Evolutionary conservation across 92 coral and sea anemone species (phyloP).

Genomic region (Chrysogorgia sp.): DNA sequence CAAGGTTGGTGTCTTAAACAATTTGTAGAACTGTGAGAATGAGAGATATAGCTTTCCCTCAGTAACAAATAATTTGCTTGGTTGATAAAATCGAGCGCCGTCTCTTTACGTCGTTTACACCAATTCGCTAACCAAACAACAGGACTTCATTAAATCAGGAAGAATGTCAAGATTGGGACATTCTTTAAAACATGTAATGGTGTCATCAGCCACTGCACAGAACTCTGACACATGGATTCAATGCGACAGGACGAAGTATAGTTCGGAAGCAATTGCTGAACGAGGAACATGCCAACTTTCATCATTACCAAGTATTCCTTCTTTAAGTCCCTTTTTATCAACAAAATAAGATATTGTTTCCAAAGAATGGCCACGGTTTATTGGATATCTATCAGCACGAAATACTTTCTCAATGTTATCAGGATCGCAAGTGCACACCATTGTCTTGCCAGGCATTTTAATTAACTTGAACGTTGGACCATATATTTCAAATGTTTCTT

Average conservation of each 20-base stretch:
- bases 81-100: slow-evolving; percentile 58
- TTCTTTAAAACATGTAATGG: slow-evolving; percentile 46
- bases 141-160: not conserved
- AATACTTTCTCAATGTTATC: slow-evolving; percentile 64
- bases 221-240: slow-evolving; percentile 55
- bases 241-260: slow-evolving; percentile 65
- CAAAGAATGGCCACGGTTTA: slow-evolving; percentile 54
- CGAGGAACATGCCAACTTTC: slow-evolving; percentile 69
- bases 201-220: slow-evolving; percentile 55
- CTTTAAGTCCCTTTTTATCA: slow-evolving; percentile 39
- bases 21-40: slow-evolving; percentile 38
- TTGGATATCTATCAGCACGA: slow-evolving; percentile 67
- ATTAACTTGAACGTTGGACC: slow-evolving; percentile 7
- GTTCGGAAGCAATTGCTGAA: slow-evolving; percentile 60
- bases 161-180: slow-evolving; percentile 27
- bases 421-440: slow-evolving; percentile 64
- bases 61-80: slow-evolving; percentile 30
- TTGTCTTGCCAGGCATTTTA: not conserved
- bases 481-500: not conserved
- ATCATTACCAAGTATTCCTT: slow-evolving; percentile 63
- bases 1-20: not conserved
- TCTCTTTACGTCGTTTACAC: not conserved
- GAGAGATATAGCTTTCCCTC: slow-evolving; percentile 5
- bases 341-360: slow-evolving; percentile 54
- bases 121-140: not conserved